Evolutionary conservation across 2,797 vertebrate genomes (phyloP), one percentile per base, ranked within the genome.

Genomic region (Ctenosaura bakeri): DNA sequence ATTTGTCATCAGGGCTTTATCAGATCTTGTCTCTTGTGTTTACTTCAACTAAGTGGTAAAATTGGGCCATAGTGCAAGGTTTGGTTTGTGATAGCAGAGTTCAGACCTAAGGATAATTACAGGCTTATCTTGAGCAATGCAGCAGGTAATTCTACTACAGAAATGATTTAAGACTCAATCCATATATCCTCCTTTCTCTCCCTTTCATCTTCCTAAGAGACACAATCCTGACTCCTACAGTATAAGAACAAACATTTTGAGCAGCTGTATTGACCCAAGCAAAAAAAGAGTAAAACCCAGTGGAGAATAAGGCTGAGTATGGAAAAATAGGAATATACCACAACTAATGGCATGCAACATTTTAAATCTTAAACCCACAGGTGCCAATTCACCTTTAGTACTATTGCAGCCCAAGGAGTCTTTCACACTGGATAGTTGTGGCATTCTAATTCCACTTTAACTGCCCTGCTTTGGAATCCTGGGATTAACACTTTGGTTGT

Each of bases 131-230:
- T 29, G 4, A 77, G 87, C 79, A 82, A 24, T 46, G 54, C 81
- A 83, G 87, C 38, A 86, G 83, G 87, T 69, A 82, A 56, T 82
- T 89, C 59, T 89, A 22, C 52, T 86, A 56, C 52, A 86, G 64
- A 89, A 89, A 77, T 91, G 24, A 83, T 82, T 89, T 82, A 90
- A 87, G 14, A 81, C 71, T 50, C 52, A 91, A 82, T n/a, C 83
- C 50, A 6, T 29, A 18, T 76, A 82, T 56, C 46, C 12, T 71
- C 24, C 8, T 76, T 50, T 26, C 42, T 77, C 69, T 84, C 74
- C 62, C 86, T 86, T 69, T 89, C 83, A 82, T 82, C 64, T 91
- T 64, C 14, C 50, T 83, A 73, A 73, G 79, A 87, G 69, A n/a
- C 59, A 82, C 66, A 66, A 83, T 77, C 82, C 90, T 32, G 66